A percentile compares a stretch with the other conserved stretches of the same genome.
phyloP scores from a whole-genome alignment of 1,140 invertebrate species.

The Sitobion miscanthi region DNA sequence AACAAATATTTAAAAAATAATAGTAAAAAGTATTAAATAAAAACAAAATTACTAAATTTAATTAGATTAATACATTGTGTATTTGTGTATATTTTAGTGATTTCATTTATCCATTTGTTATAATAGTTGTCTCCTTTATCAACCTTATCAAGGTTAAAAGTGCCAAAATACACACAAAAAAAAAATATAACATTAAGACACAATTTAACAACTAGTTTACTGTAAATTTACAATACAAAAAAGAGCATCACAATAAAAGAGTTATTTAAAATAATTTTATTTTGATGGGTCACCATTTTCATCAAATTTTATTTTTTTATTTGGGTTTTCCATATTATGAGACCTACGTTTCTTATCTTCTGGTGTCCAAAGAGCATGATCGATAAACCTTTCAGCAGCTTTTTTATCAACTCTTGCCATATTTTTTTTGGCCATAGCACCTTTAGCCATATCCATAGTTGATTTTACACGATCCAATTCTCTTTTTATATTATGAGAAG shows the following conservation, averaged over 20 bases:
- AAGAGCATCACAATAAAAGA: background rate
- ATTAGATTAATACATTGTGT: background rate
- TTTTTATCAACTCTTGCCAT: conserved; percentile 66
- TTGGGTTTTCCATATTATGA: background rate
- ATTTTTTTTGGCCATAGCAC: conserved; percentile 66
- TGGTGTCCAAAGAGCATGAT: conserved; percentile 67
- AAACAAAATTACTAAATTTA: background rate
- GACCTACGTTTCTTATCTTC: conserved; percentile 57
- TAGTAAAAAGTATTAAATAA: background rate
- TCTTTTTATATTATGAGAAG: conserved; percentile 59
- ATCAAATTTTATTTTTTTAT: conserved; percentile 57
- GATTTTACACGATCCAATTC: conserved; percentile 68
- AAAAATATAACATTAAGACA: background rate
- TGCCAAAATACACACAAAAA: background rate
- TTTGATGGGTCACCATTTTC: conserved; percentile 47
- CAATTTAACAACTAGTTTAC: background rate
- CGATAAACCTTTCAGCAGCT: conserved; percentile 68
- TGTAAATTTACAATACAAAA: background rate
- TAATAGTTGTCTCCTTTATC: background rate
- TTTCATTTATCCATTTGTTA: background rate
- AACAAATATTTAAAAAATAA: background rate
- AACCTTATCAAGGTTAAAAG: background rate
- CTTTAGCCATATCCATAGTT: conserved; percentile 68
- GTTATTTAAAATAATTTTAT: background rate
- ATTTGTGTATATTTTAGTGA: background rate